Conservation (phyloP, 2,888 invertebrate genomes). For the Mesoligia furuncula region DNA sequence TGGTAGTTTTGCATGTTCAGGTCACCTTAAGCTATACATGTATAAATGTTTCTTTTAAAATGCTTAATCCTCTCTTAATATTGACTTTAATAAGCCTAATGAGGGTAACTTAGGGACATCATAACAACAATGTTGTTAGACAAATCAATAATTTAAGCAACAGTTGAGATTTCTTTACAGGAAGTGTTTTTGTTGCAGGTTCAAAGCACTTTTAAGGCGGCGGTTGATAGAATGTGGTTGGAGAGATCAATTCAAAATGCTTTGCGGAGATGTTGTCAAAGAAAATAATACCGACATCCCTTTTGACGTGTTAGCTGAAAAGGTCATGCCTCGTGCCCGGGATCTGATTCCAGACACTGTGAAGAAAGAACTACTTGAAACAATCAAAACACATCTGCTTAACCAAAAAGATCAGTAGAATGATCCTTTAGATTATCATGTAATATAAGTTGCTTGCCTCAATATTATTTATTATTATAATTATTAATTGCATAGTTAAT, state of each 20-base stretch:
- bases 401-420: conserved; percentile 86
- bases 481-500: conserved; percentile 7
- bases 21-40: not conserved
- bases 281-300: conserved; percentile 94
- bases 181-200: conserved; percentile 84
- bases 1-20: not conserved
- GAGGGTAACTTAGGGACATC: not conserved
- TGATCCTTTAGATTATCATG: not conserved
- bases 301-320: conserved; percentile 95
- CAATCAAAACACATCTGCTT: conserved; percentile 95
- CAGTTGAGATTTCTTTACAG: not conserved
- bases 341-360: conserved; percentile 97
- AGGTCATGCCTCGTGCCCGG: conserved; percentile 96
- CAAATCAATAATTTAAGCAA: not conserved
- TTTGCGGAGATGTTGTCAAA: conserved; percentile 95
- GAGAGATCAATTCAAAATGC: conserved; percentile 97
- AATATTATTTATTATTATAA: conserved; percentile 28
- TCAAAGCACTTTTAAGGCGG: conserved; percentile 94
- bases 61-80: not conserved
- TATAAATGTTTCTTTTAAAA: not conserved
- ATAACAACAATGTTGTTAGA: not conserved
- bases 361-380: conserved; percentile 97
- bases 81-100: not conserved
- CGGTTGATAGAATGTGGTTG: conserved; percentile 97
- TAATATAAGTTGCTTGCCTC: conserved; percentile 38